phyloP scores from a whole-genome alignment of 2,888 invertebrate species.

The Hydraecia micacea region DNA sequence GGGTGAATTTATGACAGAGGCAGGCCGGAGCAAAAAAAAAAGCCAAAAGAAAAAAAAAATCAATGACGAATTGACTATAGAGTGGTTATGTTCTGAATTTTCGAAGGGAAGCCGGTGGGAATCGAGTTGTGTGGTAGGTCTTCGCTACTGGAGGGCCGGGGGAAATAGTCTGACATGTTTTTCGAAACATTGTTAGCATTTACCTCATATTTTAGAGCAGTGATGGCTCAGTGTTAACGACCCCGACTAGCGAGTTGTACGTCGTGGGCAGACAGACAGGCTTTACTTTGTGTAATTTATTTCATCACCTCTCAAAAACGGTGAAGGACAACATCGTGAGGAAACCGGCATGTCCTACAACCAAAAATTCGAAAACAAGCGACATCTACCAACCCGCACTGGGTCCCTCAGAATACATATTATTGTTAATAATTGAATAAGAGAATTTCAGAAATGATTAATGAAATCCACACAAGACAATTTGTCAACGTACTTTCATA shows the following conservation, averaged over 20 bases:
- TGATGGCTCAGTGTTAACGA: background rate
- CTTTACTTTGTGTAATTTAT: too few species aligned
- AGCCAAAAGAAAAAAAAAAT: too few species aligned
- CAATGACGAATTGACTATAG: too few species aligned
- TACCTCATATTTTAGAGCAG: background rate
- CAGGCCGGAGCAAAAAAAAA: too few species aligned
- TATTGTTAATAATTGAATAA: constrained; percentile 29
- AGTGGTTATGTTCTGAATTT: too few species aligned
- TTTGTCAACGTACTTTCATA: constrained; percentile 40
- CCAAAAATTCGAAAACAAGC: background rate
- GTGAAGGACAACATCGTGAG: background rate
- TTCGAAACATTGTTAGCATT: too few species aligned
- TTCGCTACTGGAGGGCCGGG: too few species aligned
- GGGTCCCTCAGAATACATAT: background rate
- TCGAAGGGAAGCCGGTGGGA: too few species aligned
- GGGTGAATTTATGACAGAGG: too few species aligned
- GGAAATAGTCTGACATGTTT: too few species aligned
- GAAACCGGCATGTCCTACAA: background rate
- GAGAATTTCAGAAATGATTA: constrained; percentile 32
- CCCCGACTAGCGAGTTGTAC: background rate
- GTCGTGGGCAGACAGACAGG: background rate
- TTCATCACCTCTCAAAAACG: background rate
- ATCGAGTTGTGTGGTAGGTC: too few species aligned
- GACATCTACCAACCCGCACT: background rate
- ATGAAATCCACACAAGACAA: constrained; percentile 43